Percentiles rank a stretch among this genome's conserved stretches.
phyloP scores from a whole-genome alignment of 2,888 invertebrate species.

The Caenorhabditis japonica region DNA sequence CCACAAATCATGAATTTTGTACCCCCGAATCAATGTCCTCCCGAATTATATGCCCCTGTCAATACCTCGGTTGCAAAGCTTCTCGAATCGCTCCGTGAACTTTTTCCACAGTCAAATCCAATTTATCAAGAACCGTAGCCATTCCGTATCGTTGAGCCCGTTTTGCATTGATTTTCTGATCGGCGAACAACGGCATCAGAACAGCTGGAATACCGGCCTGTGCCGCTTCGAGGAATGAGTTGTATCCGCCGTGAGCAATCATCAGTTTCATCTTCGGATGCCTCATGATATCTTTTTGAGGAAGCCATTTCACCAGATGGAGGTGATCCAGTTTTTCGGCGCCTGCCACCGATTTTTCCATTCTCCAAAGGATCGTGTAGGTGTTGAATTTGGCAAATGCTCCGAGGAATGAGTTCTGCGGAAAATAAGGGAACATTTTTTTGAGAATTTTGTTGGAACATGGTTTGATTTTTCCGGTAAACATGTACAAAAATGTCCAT shows the following conservation, averaged over 20 bases:
- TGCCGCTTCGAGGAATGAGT: constrained; percentile 74
- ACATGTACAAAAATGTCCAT: too few relatives aligned
- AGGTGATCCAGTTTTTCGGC: constrained; percentile 65
- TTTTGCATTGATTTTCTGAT: constrained; percentile 75
- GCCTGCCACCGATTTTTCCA: constrained; percentile 69
- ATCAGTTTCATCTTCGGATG: constrained; percentile 71
- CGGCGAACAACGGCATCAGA: constrained; percentile 75
- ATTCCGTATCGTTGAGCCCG: constrained; percentile 72
- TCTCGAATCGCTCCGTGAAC: constrained; percentile 64
- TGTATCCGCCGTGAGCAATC: constrained; percentile 77
- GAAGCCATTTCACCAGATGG: constrained; percentile 74
- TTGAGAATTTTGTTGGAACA: too few relatives aligned
- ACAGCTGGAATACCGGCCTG: constrained; percentile 75
- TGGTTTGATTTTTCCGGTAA: too few relatives aligned
- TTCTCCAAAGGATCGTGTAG: constrained; percentile 74
- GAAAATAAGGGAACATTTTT: too few relatives aligned
- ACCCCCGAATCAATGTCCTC: too few relatives aligned
- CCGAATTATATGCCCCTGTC: not conserved
- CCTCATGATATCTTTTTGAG: constrained; percentile 75
- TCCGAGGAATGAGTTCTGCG: constrained; percentile 69
- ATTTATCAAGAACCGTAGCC: constrained; percentile 69
- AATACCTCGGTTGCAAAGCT: constrained; percentile 51
- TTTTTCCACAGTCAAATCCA: constrained; percentile 65
- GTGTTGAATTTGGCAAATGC: constrained; percentile 70
- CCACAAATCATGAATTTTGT: too few relatives aligned